Evolutionary conservation across 2,888 invertebrate species (phyloP), one percentile per base, ranked within the genome.

Genomic region (Sinelater perroti): DNA sequence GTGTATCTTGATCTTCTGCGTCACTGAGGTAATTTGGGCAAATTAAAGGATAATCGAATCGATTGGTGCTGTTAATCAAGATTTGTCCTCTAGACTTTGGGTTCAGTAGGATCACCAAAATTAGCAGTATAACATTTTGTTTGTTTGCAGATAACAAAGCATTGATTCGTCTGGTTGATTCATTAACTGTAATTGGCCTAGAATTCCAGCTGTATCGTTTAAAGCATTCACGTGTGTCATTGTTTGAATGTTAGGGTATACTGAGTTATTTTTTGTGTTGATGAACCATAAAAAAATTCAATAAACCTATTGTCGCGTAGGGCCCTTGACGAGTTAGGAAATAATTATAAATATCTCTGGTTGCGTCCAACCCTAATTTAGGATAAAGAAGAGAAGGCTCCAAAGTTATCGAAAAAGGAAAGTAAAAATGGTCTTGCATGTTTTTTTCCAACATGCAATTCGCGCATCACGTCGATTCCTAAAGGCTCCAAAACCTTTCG

Each of bases 11-110:
- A 74, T 91, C 94, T 54, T 83, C 74, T 0, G 90, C 88, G 75
- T 95, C 87, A 59, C 88, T 87, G 67, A 96, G 90, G 75, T 98
- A 98, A 72, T 96, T 94, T 1, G 97, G 93, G 76, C 97, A 87
- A 75, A 98, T 93, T 18, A 90, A 74, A 0, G 97, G 97, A 70
- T 89, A 89, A 44, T 92, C 88, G 66, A 90, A 90, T 0, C 97
- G 97, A 78, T 95, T 91, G 0, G 86, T 86, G 56, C 89, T 89
- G 51, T 84, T 83, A 14, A 97, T 78, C 61, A 87, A 82, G 0
- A 94, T 86, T 71, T 87, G 89, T 6, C 93, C 94, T 45, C 91
- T 79, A 0, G 93, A 92, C 64, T 85, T 85, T 0, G 94, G 94
- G 62, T 78, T 77, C 5, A 81, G 53, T 16, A 83, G 65, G 0